These are phyloP conservation scores for Falco berigora DNA, from an alignment of 2,797 vertebrate species.

Conservation along the genomic window DNA sequence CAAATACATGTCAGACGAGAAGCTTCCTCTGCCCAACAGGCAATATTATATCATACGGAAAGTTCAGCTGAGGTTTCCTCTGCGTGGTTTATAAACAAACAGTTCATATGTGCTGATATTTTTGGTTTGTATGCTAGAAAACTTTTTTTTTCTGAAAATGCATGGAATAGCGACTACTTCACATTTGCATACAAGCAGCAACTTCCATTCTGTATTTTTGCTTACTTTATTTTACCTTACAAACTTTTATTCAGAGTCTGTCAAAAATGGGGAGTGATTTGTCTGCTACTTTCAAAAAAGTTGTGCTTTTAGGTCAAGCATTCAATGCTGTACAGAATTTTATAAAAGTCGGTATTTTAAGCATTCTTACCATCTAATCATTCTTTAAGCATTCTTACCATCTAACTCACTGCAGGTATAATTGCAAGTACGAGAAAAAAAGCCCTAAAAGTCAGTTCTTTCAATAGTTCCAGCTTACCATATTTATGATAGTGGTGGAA, in stretches of 20 bases:
- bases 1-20: not conserved
- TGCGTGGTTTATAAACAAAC: not conserved
- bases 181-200: not conserved
- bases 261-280: not conserved
- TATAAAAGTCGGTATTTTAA: not conserved
- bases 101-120: not conserved
- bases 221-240: not conserved
- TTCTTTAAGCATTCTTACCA: not conserved
- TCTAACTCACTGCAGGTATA: not conserved
- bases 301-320: not conserved
- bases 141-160: not conserved
- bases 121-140: not conserved
- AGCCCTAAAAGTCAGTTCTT: not conserved
- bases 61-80: not conserved
- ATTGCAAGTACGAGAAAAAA: not conserved
- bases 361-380: not conserved
- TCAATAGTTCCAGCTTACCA: not conserved
- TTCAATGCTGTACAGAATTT: not conserved
- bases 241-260: not conserved
- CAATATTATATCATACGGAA: not conserved
- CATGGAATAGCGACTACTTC: not conserved
- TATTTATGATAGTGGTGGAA: constrained; percentile 1
- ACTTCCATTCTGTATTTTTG: not conserved
- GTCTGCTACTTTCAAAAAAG: not conserved
- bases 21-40: not conserved